phyloP scores from a whole-genome alignment of 2,797 vertebrate genomes.

The Menidia menidia region DNA sequence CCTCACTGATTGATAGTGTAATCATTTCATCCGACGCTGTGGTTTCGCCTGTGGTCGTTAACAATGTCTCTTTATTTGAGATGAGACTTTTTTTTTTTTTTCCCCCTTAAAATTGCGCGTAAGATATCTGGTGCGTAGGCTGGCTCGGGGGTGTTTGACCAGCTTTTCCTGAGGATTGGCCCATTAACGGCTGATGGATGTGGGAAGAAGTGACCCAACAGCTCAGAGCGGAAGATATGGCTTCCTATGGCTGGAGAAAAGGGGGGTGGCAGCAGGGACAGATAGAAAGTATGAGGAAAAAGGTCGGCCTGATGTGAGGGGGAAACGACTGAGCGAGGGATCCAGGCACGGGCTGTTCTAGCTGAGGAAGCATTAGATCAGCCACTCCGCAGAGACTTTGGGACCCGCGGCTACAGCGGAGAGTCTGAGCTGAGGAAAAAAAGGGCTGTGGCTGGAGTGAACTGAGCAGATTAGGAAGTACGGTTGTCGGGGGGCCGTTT shows the following conservation, averaged over 20 bases:
- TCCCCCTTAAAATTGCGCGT: conserved; percentile 1
- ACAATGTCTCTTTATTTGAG: conserved; percentile 32
- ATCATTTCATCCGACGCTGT: conserved; percentile 37
- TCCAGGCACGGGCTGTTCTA: conserved; percentile 76
- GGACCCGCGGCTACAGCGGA: conserved; percentile 67
- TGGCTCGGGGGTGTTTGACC: conserved; percentile 43
- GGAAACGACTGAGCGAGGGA: conserved; percentile 64
- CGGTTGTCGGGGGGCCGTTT: conserved; percentile 41
- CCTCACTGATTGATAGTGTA: conserved; percentile 40
- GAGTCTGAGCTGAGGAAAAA: conserved; percentile 25
- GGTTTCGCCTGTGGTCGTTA: conserved; percentile 41
- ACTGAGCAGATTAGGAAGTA: conserved; percentile 41
- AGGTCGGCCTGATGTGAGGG: conserved; percentile 34
- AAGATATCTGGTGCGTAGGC: conserved; percentile 26
- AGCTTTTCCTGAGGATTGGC: conserved; percentile 45
- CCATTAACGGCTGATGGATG: conserved; percentile 84
- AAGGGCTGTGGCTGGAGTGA: conserved; percentile 38
- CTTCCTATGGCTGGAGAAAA: conserved; percentile 75
- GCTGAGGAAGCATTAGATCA: conserved; percentile 82
- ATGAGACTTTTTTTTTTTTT: conserved; percentile 26
- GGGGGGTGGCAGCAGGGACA: conserved; percentile 30
- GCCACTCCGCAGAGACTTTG: conserved; percentile 74
- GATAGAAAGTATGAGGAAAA: conserved; percentile 61
- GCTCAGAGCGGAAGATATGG: conserved; percentile 74
- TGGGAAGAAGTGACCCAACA: conserved; percentile 75